A percentile compares a stretch with the other conserved stretches of the same genome.
Conservation (phyloP, 2,888 invertebrate species). For the Apamea epomidion region DNA sequence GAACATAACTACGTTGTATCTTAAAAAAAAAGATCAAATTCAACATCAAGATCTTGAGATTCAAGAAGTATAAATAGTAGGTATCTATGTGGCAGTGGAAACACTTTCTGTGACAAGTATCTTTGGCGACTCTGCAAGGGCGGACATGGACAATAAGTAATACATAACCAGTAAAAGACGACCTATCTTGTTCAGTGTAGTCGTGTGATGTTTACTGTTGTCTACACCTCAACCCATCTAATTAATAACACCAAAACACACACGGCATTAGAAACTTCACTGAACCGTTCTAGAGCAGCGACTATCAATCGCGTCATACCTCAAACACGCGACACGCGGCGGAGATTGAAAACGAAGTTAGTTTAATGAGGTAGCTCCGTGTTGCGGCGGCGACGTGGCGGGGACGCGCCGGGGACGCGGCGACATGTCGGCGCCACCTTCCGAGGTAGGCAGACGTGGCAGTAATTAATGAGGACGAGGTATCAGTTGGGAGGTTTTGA, state of each 20-base stretch:
- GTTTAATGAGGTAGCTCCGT: constrained; percentile 65
- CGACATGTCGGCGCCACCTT: constrained; percentile 47
- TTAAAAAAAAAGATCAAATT: neutral
- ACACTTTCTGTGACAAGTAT: neutral
- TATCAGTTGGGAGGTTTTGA: constrained; percentile 25
- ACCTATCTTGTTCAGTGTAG: neutral
- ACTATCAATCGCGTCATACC: constrained; percentile 62
- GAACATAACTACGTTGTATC: neutral
- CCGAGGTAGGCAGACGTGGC: constrained; percentile 46
- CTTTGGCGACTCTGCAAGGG: neutral
- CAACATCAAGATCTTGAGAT: neutral
- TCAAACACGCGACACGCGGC: constrained; percentile 57
- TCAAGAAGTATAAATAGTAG: neutral
- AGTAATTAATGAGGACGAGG: constrained; percentile 54
- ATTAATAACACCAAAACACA: constrained; percentile 47
- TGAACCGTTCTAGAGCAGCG: constrained; percentile 20
- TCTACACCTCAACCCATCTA: constrained; percentile 17
- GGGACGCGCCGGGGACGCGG: constrained; percentile 23
- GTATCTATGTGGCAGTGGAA: neutral
- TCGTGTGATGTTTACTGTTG: constrained; percentile 2
- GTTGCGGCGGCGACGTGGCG: constrained; percentile 42
- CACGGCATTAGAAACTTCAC: constrained; percentile 32
- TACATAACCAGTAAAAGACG: neutral
- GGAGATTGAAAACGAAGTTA: constrained; percentile 68
- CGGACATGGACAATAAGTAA: neutral